These are phyloP conservation scores for Plusia festucae DNA, from an alignment of 2,888 invertebrate species.

Conservation along the genomic window DNA sequence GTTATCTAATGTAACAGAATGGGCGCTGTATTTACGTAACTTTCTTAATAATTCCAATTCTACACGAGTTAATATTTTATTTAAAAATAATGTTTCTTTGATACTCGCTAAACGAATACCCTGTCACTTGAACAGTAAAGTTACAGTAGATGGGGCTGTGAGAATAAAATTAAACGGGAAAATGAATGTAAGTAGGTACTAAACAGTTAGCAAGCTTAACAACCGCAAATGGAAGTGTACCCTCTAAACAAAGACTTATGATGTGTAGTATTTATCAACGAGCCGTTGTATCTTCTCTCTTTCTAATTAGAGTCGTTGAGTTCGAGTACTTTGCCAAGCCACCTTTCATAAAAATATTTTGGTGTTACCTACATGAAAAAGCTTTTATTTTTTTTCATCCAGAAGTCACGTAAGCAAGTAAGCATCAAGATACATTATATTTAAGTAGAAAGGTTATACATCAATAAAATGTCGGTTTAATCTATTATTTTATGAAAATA, in stretches of 20 bases:
- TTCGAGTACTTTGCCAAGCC: conserved; percentile 11
- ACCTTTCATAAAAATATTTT: conserved; percentile 11
- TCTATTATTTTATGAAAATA: conserved; percentile 45
- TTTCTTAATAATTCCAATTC: conserved; percentile 43
- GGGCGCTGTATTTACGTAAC: conserved; percentile 23
- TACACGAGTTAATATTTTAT: conserved; percentile 30
- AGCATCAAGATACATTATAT: conserved; percentile 25
- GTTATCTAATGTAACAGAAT: conserved; percentile 47
- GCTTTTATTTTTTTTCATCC: conserved; percentile 23
- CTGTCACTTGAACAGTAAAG: conserved; percentile 67
- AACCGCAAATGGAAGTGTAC: conserved; percentile 32
- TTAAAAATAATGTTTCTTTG: conserved; percentile 52
- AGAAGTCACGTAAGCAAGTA: conserved; percentile 24
- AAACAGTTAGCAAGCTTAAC: conserved; percentile 5
- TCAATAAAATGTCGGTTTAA: conserved; percentile 44
- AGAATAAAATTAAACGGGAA: conserved; percentile 5
- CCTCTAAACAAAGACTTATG: conserved; percentile 8
- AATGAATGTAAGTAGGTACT: too few species aligned
- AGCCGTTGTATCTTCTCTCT: background rate
- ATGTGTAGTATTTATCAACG: background rate
- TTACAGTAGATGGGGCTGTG: conserved; percentile 31
- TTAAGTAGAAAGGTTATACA: conserved; percentile 39
- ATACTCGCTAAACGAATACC: conserved; percentile 71
- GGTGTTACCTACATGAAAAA: background rate
- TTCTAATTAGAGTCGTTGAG: background rate